Conservation (phyloP, 1,140 invertebrate genomes). For the Asbolus verrucosus region DNA sequence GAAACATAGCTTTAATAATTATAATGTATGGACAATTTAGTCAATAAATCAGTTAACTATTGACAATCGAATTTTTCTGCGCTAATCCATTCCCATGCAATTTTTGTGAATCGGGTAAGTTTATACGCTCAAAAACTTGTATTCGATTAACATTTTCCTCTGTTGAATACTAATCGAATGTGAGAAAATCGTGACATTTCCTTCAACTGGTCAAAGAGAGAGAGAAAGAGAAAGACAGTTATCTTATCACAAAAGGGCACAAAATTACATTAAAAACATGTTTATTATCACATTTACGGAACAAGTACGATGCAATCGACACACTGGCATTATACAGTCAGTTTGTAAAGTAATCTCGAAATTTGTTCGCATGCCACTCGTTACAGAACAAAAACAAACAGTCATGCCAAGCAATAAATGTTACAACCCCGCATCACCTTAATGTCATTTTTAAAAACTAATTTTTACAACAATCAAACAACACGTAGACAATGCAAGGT, state of each 20-base stretch:
- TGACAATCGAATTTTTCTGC: slow-evolving; percentile 23
- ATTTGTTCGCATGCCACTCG: slow-evolving; percentile 22
- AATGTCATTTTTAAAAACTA: slow-evolving; percentile 14
- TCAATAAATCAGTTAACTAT: slow-evolving; percentile 23
- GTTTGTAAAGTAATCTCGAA: slow-evolving; percentile 45
- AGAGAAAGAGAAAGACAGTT: slow-evolving; percentile 39
- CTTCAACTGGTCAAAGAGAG: slow-evolving; percentile 19
- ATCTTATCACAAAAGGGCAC: slow-evolving; percentile 56
- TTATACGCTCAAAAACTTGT: slow-evolving; percentile 19
- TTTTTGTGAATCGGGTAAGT: slow-evolving; percentile 1
- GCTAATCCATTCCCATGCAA: slow-evolving; percentile 1
- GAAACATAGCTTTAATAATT: slow-evolving; percentile 52
- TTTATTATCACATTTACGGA: slow-evolving; percentile 63
- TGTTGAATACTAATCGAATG: slow-evolving; percentile 4
- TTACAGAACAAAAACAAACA: slow-evolving; percentile 26
- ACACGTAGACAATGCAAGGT: slow-evolving; percentile 48
- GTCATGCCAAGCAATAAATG: slow-evolving; percentile 35
- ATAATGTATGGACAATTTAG: slow-evolving; percentile 24
- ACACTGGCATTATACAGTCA: slow-evolving; percentile 54
- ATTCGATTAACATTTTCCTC: slow-evolving; percentile 13
- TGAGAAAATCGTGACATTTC: slow-evolving; percentile 9
- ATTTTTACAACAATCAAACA: slow-evolving; percentile 7
- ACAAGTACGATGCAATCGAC: slow-evolving; percentile 55
- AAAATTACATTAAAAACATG: slow-evolving; percentile 61
- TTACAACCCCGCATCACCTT: slow-evolving; percentile 28